Conservation (phyloP, 2,113 vertebrate species). For the Salvelinus alpinus region DNA sequence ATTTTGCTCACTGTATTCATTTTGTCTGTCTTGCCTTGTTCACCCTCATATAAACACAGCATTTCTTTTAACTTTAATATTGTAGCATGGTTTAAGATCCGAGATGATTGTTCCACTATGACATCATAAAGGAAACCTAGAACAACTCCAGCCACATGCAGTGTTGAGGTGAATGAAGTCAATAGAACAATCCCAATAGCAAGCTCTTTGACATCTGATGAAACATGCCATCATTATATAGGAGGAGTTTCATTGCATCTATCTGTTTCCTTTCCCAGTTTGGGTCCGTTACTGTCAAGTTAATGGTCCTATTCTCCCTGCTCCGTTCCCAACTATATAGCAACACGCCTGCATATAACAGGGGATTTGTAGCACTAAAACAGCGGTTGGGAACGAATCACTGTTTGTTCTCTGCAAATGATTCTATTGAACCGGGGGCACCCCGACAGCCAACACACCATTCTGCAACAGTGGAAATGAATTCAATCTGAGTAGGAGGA, state of each 20-base stretch:
- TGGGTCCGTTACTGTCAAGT: conserved; percentile 10
- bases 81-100: too few relatives aligned
- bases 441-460: conserved; percentile 27
- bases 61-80: too few relatives aligned
- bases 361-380: conserved; percentile 22
- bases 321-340: conserved; percentile 35
- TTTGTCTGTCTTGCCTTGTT: too few relatives aligned
- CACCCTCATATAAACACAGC: too few relatives aligned
- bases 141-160: not conserved
- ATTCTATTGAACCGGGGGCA: conserved; percentile 40
- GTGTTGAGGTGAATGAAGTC: too few relatives aligned
- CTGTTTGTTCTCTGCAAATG: conserved; percentile 45
- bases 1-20: too few relatives aligned
- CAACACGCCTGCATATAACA: conserved; percentile 24
- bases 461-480: conserved; percentile 53
- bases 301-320: conserved; percentile 10
- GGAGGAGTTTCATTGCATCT: not conserved
- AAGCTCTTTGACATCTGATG: conserved; percentile 1
- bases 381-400: conserved; percentile 25
- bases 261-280: conserved; percentile 12
- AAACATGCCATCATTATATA: not conserved
- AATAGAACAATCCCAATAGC: not conserved
- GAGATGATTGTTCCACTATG: too few relatives aligned
- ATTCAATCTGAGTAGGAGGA: conserved; percentile 48
- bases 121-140: not conserved